phyloP scores from a whole-genome alignment of 2,113 vertebrate genomes.

The Shinisaurus crocodilurus region DNA sequence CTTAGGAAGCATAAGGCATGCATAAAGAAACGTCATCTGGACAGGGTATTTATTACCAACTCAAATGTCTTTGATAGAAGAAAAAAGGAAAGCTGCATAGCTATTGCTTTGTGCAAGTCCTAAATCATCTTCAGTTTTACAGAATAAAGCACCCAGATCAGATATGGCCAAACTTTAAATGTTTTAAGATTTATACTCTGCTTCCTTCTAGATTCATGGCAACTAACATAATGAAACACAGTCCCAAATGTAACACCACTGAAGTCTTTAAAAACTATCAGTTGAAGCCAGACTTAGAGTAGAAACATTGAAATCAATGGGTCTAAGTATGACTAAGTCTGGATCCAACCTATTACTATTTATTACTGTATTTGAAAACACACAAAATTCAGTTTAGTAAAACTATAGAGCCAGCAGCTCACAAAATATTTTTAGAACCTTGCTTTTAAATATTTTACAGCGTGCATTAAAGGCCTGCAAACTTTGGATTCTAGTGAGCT shows the following conservation, averaged over 20 bases:
- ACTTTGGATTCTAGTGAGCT: no score
- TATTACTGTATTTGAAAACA: neutral
- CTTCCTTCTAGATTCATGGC: neutral
- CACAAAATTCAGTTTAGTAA: neutral
- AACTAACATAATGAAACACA: neutral
- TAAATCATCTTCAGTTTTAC: neutral
- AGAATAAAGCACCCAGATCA: neutral
- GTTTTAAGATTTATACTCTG: neutral
- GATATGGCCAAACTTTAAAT: neutral
- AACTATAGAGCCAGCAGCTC: neutral
- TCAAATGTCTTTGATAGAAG: neutral
- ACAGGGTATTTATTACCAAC: neutral
- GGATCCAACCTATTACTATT: neutral
- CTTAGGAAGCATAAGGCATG: neutral
- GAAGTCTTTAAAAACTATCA: neutral
- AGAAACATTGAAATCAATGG: neutral
- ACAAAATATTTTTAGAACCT: neutral
- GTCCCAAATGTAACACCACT: neutral
- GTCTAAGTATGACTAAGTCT: neutral
- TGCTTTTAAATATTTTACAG: neutral
- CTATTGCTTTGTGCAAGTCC: neutral
- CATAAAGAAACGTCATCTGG: neutral
- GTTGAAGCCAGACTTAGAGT: neutral
- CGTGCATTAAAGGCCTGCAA: neutral
- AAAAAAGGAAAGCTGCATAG: neutral